Evolutionary conservation across 2,797 vertebrate species (phyloP).

Genomic region (Gymnothorax javanicus): DNA sequence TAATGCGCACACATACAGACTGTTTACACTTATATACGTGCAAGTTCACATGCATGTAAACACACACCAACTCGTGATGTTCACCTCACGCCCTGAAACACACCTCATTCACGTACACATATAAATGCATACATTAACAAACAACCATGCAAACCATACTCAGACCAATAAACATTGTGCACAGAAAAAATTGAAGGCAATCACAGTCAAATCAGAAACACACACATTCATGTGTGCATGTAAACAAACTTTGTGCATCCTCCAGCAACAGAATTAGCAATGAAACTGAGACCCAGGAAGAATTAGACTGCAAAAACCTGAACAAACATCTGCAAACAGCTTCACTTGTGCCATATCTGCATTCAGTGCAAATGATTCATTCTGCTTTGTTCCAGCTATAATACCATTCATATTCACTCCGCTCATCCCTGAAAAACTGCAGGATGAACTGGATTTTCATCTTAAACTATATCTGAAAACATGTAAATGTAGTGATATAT

Average conservation of each 20-base stretch:
- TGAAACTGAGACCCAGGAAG: neutral
- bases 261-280: neutral
- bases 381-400: neutral
- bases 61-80: too few species aligned
- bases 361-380: neutral
- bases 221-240: neutral
- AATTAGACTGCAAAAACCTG: neutral
- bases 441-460: neutral
- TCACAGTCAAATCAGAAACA: neutral
- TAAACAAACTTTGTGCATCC: neutral
- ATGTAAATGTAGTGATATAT: neutral
- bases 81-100: too few species aligned
- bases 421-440: neutral
- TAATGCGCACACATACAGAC: too few species aligned
- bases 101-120: too few species aligned
- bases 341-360: neutral
- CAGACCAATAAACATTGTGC: too few species aligned
- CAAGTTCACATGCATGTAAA: too few species aligned
- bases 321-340: neutral
- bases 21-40: too few species aligned
- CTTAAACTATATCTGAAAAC: neutral
- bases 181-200: neutral
- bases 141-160: neutral
- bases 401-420: neutral
- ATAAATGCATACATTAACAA: neutral